Evolutionary conservation across 2,888 invertebrate species (phyloP), one percentile per base, ranked within the genome.

Genomic region (Eupeodes latifasciatus): DNA sequence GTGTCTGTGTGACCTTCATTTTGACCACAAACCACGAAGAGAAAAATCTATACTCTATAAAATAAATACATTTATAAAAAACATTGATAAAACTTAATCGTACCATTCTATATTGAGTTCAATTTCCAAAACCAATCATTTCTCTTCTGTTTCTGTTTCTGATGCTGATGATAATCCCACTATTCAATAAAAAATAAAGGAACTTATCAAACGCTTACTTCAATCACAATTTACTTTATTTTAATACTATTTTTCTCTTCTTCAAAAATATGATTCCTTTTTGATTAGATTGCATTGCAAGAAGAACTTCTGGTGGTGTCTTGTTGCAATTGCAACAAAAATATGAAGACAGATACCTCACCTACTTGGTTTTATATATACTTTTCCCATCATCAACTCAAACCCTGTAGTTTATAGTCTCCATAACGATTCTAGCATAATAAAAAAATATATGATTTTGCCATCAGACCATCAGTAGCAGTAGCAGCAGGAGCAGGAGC

Each of bases 381-480:
- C 27, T 5, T 62, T 40, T 19, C 11, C 47, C 9, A 59, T 36
- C 44, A 47, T 27, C 47, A n/a, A 36, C 36, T 14, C n/a, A 6
- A 36, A 5, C 27, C 27, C 27, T 27, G 27, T 27, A 27, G 27
- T 27, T 11, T 19, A 47, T 44, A 47, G 44, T 19, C 7, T 44
- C 19, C 7, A 61, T 62, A 44, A 64, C 36, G 16, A 44, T 12
- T 16, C 4, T 66, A 10, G 47, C 47, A 49, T 49, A 62, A 36
- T 40, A 66, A 66, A 27, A 57, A 66, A 64, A 49, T 47, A 47
- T 66, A 66, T 66, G 66, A 66, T 66, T 66, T 64, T 64, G 11
- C 12, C 12, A 66, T 27, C 27, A 47, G 47, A 47, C 66, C 27
- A 47, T 47, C 47, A 40, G 4, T 5, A 5, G 36, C 47, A 47